Evolutionary conservation across 64 coral and sea anemone genomes (phyloP), one percentile per base, ranked within the genome.

Genomic region (Platygyra sinensis): DNA sequence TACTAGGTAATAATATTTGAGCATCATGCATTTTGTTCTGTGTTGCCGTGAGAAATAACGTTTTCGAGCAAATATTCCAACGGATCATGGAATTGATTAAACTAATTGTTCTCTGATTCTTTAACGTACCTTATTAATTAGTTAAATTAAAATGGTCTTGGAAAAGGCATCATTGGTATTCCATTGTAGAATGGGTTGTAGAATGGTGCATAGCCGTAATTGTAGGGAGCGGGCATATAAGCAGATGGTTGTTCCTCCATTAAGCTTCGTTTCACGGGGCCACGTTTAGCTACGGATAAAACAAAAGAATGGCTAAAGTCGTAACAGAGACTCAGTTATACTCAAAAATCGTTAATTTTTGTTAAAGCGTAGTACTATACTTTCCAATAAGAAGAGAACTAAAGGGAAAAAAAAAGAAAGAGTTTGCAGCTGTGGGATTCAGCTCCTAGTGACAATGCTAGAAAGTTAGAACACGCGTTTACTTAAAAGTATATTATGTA

Each of bases 131-230:
- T 85, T 71, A 22, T 11, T 50, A 17, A 85, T 85, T 67, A 17
- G 72, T 85, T 29, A 38, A 17, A 72, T 85, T 72, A 85, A 85
- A 71, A 85, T 85, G 11, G 36, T 71, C 81, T 85, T 85, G 81
- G 63, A 15, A 71, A 85, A 85, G 81, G 81, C 62, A 85, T 85
- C 81, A 85, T 85, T 12, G 81, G 81, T 39, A 85, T 63, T 39
- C 62, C 81, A 51, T 85, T 50, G 62, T 24, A 69, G 31, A 71
- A 42, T 85, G 81, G 24, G 15, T 85, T 85, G 36, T 67, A 85
- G 32, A 85, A 28, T 85, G 63, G 81, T 50, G 81, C 62, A 85
- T 85, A 85, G 63, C 81, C 81, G 29, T 85, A 85, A 51, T 38
- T 25, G 32, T 85, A 15, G 10, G 81, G 81, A 51, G 36, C 10